A percentile compares a stretch with the other conserved stretches of the same genome.
Conservation (phyloP, 2,888 invertebrate species). For the Drosophila subquinaria region DNA sequence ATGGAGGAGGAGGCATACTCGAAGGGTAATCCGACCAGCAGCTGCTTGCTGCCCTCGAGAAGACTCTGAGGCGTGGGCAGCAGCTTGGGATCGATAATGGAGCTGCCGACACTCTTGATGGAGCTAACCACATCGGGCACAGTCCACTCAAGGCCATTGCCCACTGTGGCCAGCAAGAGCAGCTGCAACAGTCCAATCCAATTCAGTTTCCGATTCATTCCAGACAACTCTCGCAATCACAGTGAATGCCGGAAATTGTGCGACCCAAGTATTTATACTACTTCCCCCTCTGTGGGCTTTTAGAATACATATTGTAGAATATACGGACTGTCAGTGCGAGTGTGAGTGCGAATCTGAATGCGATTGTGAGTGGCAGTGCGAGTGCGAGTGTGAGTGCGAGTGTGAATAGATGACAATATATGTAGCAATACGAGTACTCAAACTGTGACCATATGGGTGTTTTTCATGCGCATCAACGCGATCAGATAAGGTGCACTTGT, state of each 20-base stretch:
- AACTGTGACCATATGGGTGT: conserved; percentile 58
- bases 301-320: conserved; percentile 5
- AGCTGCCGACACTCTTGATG: conserved; percentile 58
- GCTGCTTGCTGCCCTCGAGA: conserved; percentile 81
- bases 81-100: conserved; percentile 61
- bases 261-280: conserved; percentile 65
- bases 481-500: conserved; percentile 77
- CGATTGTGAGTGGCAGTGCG: background rate
- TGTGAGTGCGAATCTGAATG: background rate
- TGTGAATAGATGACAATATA: background rate
- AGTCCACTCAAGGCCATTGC: conserved; percentile 52
- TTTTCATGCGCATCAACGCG: conserved; percentile 47
- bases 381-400: background rate
- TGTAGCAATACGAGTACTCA: background rate
- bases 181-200: conserved; percentile 19
- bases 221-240: conserved; percentile 31
- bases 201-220: conserved; percentile 13
- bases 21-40: conserved; percentile 84
- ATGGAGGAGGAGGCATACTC: conserved; percentile 79
- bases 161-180: conserved; percentile 24
- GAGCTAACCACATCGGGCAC: conserved; percentile 70
- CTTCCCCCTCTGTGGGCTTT: conserved; percentile 14
- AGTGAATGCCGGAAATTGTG: conserved; percentile 64
- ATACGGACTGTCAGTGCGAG: conserved; percentile 6
- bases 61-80: conserved; percentile 76